A percentile compares a stretch with the other conserved stretches of the same genome.
phyloP scores from a whole-genome alignment of 1,140 invertebrate genomes.

The Apocrypta bakeri region DNA sequence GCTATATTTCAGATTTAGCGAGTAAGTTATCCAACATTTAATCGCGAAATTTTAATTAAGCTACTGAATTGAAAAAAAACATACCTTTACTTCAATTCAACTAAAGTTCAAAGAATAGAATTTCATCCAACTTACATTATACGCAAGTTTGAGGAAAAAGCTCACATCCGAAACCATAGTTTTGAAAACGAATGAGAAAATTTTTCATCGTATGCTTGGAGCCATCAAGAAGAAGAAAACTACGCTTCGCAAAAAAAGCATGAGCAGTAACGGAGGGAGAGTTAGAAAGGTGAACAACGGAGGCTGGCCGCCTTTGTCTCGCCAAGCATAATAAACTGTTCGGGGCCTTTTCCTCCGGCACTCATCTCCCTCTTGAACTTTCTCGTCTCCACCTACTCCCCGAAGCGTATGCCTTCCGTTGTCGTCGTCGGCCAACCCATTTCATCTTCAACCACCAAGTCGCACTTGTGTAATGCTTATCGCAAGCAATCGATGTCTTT shows the following conservation, averaged over 20 bases:
- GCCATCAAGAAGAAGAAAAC: not conserved
- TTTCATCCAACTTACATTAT: too few relatives aligned
- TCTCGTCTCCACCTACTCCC: conserved; percentile 5
- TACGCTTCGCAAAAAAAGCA: not conserved
- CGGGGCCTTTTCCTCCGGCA: conserved; percentile 20
- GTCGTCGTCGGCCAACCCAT: not conserved
- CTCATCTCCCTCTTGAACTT: conserved; percentile 25
- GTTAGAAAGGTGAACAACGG: conserved; percentile 30
- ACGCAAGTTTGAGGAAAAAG: not conserved
- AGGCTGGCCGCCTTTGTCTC: conserved; percentile 15
- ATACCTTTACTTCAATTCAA: too few relatives aligned
- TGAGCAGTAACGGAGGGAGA: not conserved
- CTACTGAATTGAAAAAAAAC: too few relatives aligned
- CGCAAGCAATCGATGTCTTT: not conserved
- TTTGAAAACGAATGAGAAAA: not conserved
- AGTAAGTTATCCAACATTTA: too few relatives aligned
- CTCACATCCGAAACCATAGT: not conserved
- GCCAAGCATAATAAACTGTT: conserved; percentile 32
- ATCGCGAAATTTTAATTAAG: too few relatives aligned
- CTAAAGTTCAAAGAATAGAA: too few relatives aligned
- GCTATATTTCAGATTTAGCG: too few relatives aligned
- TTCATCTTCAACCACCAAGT: not conserved
- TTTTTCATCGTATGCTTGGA: not conserved
- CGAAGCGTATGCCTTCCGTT: conserved; percentile 9
- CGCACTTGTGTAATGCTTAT: not conserved